Evolutionary conservation across 2,113 vertebrate genomes (phyloP).

Genomic region (Gnathochromis pfefferi): DNA sequence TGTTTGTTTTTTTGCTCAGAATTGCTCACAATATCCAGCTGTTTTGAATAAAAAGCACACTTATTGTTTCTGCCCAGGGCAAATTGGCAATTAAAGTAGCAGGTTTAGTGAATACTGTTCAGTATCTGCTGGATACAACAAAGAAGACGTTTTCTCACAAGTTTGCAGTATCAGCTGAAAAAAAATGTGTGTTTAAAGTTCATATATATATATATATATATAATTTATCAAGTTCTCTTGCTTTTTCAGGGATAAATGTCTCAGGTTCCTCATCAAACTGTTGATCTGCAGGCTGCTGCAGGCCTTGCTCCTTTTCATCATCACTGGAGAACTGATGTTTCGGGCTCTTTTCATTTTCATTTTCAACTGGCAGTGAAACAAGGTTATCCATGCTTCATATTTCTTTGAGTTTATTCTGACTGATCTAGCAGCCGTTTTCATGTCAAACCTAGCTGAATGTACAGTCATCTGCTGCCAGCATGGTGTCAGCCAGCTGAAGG

Average conservation of each 20-base stretch:
- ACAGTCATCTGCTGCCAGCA: slow-evolving; percentile 45
- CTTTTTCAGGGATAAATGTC: not conserved
- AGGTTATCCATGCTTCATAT: not conserved
- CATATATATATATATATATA: not conserved
- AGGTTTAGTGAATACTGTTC: not conserved
- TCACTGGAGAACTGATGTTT: not conserved
- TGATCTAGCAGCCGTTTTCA: not conserved
- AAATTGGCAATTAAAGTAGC: not conserved
- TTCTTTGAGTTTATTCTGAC: slow-evolving; percentile 15
- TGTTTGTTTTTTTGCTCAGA: not conserved
- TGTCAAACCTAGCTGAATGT: slow-evolving; percentile 30
- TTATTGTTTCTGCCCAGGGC: not conserved
- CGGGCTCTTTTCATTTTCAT: not conserved
- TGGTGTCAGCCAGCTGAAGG: slow-evolving; percentile 47
- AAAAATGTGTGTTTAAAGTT: not conserved
- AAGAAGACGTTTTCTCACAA: not conserved
- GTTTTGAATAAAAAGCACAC: not conserved
- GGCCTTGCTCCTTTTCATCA: slow-evolving; percentile 51
- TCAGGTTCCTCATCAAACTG: slow-evolving; percentile 32
- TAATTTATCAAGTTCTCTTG: not conserved
- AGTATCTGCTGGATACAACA: not conserved
- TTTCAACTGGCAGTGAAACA: not conserved
- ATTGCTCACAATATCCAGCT: not conserved
- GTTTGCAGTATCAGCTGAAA: not conserved
- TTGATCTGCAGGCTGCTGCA: slow-evolving; percentile 69